Evolutionary conservation across 2,888 invertebrate species (phyloP).

Genomic region (Watsonalla cultraria): DNA sequence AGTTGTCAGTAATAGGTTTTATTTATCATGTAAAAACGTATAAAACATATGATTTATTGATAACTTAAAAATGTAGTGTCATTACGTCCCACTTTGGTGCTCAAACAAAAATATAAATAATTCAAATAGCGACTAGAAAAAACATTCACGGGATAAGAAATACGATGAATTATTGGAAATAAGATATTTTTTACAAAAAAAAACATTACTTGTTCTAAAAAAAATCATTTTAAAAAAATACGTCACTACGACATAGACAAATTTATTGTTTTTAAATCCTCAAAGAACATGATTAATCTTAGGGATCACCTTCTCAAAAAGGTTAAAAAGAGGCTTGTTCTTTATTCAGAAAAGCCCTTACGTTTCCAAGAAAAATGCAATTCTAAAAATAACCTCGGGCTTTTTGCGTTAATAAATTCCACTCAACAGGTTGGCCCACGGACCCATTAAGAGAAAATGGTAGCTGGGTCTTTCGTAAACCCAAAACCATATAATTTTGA

Average conservation of each 20-base stretch:
- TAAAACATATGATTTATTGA: neutral
- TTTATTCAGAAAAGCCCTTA: conserved; percentile 27
- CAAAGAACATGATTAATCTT: too few relatives aligned
- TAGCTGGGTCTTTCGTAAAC: conserved; percentile 19
- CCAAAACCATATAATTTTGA: conserved; percentile 39
- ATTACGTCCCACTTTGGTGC: neutral
- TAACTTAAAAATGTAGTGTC: neutral
- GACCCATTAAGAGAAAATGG: conserved; percentile 18
- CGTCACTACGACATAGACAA: neutral
- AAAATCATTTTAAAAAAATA: neutral
- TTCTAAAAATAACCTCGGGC: conserved; percentile 27
- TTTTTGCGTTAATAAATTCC: neutral
- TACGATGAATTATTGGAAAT: neutral
- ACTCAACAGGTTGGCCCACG: conserved; percentile 1
- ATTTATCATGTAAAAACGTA: too few relatives aligned
- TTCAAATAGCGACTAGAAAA: neutral
- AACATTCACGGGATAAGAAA: neutral
- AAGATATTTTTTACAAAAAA: neutral
- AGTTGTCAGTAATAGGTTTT: too few relatives aligned
- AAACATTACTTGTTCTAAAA: neutral
- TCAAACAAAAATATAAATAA: neutral
- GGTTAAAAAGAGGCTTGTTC: conserved; percentile 6
- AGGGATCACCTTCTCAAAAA: neutral
- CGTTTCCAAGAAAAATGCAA: conserved; percentile 30
- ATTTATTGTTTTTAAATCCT: too few relatives aligned